Evolutionary conservation across 2,113 vertebrate species (phyloP), one percentile per base, ranked within the genome.

Genomic region (Boulengerochromis microlepis): DNA sequence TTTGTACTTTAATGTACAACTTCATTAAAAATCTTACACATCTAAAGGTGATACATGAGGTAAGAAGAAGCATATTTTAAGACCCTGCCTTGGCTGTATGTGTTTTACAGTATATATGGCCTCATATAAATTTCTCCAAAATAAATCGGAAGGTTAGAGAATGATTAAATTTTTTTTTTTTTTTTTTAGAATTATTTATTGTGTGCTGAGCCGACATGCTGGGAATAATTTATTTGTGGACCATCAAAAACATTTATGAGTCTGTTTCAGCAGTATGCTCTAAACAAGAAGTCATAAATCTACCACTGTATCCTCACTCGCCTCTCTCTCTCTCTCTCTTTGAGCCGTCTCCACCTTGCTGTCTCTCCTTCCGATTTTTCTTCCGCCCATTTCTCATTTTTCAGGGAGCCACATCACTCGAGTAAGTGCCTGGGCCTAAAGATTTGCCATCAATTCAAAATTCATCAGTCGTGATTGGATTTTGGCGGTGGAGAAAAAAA

Each of bases 171-270:
- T 42, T 45, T 45, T 29, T 18, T 69, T 16, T 85, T 92, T 91
- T 90, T 93, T 91, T 64, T 64, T 35, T 52, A 78, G 90, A 81
- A 91, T 95, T 94, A 96, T 96, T 96, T 96, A 96, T 92, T 38
- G 87, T 78, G 45, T 96, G 94, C 95, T 96, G 95, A 96, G 90
- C 90, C 81, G 83, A 91, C 94, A 91, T 64, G 85, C 87, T 85
- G 82, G 59, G 87, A 88, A 86, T 93, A 95, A 96, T 96, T 96
- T 95, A 96, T 95, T 91, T 86, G 52, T 38, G 2, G 42, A 38
- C 90, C 90, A 91, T 94, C 91, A 91, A 92, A 95, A 96, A 95
- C 93, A 94, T 95, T 96, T 96, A 95, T 93, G 94, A 94, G 93
- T 93, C 90, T 89, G 92, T 95, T 96, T 95, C 95, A 92, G 95